Evolutionary conservation across 2,113 vertebrate species (phyloP).

Genomic region (Psammodynastes pulverulentus): DNA sequence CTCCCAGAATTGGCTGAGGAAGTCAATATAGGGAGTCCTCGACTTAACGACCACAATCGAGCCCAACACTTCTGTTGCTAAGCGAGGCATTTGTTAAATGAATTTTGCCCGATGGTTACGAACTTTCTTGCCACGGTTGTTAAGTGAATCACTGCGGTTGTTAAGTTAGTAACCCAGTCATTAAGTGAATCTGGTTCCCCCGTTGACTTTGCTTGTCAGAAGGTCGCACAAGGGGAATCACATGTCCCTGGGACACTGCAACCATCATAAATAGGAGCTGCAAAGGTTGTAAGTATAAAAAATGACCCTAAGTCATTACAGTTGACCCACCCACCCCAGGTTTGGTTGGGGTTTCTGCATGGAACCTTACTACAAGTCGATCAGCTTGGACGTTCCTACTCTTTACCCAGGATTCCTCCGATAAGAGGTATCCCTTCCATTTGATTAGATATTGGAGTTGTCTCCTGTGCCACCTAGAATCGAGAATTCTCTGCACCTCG

Average conservation of each 20-base stretch:
- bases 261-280: not conserved
- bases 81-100: not conserved
- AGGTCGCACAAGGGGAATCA: not conserved
- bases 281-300: not conserved
- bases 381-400: too few species aligned
- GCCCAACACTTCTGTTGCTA: not conserved
- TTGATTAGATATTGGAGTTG: too few species aligned
- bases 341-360: too few species aligned
- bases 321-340: too few species aligned
- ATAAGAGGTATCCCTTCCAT: too few species aligned
- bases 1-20: too few species aligned
- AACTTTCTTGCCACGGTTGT: not conserved
- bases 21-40: not conserved
- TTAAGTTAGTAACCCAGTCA: not conserved
- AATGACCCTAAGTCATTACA: not conserved
- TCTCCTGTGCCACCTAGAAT: too few species aligned
- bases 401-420: too few species aligned
- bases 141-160: not conserved
- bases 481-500: too few species aligned
- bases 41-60: not conserved
- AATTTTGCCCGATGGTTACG: not conserved
- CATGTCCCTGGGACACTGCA: not conserved
- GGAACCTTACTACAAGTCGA: too few species aligned
- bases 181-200: not conserved
- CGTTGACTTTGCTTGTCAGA: not conserved